Percentiles rank a stretch among this genome's conserved stretches.
Evolutionary conservation across 2,888 invertebrate species (phyloP).

Genomic region (Dilophus febrilis): DNA sequence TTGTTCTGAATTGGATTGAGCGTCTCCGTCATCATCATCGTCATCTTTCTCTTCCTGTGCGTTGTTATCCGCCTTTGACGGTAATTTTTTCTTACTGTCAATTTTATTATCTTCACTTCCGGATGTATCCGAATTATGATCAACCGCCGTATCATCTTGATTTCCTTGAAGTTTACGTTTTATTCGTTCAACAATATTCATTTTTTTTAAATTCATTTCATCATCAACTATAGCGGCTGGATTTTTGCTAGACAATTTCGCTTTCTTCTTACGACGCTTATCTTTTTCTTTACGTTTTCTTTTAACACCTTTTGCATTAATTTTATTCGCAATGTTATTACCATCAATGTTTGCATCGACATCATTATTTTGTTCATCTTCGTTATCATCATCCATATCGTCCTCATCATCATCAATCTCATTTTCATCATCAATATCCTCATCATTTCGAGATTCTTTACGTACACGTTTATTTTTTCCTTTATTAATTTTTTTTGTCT

Average conservation of each 20-base stretch:
- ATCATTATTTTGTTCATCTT: not conserved
- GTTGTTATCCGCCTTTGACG: not conserved
- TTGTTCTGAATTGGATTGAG: conserved; percentile 4
- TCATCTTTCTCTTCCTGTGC: not conserved
- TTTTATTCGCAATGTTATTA: conserved; percentile 19
- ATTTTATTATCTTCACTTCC: conserved; percentile 1
- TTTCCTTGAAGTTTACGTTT: not conserved
- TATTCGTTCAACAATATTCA: not conserved
- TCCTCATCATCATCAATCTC: conserved; percentile 19
- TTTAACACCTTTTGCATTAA: conserved; percentile 15
- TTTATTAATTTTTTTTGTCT: not conserved
- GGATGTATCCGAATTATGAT: not conserved
- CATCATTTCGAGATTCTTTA: conserved; percentile 1
- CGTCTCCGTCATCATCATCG: not conserved
- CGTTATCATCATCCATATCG: conserved; percentile 11
- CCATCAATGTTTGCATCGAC: conserved; percentile 9
- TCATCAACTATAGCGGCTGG: too few species aligned
- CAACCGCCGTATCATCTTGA: not conserved
- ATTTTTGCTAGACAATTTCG: conserved; percentile 3
- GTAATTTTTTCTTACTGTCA: too few species aligned
- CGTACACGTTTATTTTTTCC: not conserved
- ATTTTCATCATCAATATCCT: not conserved
- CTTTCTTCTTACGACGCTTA: conserved; percentile 23
- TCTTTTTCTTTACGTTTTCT: conserved; percentile 28
- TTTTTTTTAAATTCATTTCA: not conserved